Evolutionary conservation across 2,888 invertebrate species (phyloP).

Genomic region (Torymus texanus): DNA sequence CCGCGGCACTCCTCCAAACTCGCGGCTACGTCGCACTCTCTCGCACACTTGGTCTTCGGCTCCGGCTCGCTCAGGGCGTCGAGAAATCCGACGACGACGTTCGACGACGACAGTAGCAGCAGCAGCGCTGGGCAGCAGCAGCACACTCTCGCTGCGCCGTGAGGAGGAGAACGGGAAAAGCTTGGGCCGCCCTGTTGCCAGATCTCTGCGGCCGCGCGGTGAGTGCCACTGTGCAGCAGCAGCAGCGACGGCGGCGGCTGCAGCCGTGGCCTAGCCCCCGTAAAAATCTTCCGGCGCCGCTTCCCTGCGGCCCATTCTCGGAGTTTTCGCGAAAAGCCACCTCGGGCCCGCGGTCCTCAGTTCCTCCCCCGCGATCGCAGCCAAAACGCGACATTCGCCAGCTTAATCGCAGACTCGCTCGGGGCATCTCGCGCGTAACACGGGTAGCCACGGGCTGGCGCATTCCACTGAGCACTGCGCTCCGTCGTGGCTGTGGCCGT

Average conservation of each 20-base stretch:
- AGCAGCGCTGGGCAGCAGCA: constrained; percentile 27
- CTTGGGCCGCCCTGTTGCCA: constrained; percentile 54
- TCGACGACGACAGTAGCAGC: neutral
- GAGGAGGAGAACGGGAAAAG: constrained; percentile 51
- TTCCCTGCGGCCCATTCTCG: too few species aligned
- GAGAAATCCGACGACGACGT: neutral
- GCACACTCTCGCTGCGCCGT: constrained; percentile 14
- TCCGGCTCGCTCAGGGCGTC: neutral
- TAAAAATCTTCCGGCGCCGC: too few species aligned
- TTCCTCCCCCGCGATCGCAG: too few species aligned
- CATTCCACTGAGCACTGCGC: constrained; percentile 73
- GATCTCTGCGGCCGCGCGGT: constrained; percentile 24
- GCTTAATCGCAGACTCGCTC: constrained; percentile 13
- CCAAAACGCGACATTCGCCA: too few species aligned
- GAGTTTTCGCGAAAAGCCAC: too few species aligned
- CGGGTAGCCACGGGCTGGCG: constrained; percentile 72
- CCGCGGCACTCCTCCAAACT: too few species aligned
- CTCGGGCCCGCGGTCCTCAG: neutral
- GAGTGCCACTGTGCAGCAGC: constrained; percentile 37
- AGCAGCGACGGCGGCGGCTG: too few species aligned
- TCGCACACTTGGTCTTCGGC: too few species aligned
- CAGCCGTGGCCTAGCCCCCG: too few species aligned
- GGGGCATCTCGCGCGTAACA: constrained; percentile 68
- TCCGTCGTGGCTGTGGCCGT: too few species aligned
- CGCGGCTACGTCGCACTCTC: too few species aligned